Percentiles rank a stretch among this genome's conserved stretches.
phyloP scores from a whole-genome alignment of 2,888 invertebrate genomes.

The Lutraria lutraria region DNA sequence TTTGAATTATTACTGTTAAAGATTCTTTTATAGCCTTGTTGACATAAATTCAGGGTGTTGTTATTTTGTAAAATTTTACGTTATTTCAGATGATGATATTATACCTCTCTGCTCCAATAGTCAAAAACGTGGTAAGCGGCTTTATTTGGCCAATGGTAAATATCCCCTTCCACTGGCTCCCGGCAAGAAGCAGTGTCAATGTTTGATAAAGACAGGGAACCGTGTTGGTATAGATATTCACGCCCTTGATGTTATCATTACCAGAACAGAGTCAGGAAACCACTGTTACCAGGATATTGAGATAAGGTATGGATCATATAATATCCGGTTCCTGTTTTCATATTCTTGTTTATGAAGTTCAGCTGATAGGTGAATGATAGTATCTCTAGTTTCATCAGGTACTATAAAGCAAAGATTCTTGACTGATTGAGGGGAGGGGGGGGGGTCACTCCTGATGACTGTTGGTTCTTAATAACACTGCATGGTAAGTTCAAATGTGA shows the following conservation, averaged over 20 bases:
- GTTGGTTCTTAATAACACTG: no score
- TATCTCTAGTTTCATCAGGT: no score
- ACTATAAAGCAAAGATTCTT: no score
- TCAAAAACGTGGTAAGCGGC: constrained; percentile 74
- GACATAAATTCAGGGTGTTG: no score
- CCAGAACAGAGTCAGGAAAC: constrained; percentile 64
- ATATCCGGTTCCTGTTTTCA: background rate
- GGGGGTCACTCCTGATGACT: no score
- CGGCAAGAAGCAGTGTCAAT: constrained; percentile 75
- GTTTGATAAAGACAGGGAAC: constrained; percentile 76
- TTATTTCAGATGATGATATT: constrained; percentile 77
- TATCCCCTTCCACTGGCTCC: constrained; percentile 76
- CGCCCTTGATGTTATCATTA: constrained; percentile 76
- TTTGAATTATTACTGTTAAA: no score
- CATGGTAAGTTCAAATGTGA: no score
- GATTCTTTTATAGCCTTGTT: no score
- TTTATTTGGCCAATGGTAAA: constrained; percentile 79
- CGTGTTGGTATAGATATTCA: constrained; percentile 77
- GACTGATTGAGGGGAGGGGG: no score
- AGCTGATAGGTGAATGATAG: no score
- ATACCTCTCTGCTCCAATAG: constrained; percentile 77
- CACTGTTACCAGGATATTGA: constrained; percentile 75
- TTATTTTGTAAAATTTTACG: no score
- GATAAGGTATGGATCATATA: constrained; percentile 70
- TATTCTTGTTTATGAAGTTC: no score